Conservation (phyloP, 2,797 vertebrate genomes). For the Calcarius lapponicus region DNA sequence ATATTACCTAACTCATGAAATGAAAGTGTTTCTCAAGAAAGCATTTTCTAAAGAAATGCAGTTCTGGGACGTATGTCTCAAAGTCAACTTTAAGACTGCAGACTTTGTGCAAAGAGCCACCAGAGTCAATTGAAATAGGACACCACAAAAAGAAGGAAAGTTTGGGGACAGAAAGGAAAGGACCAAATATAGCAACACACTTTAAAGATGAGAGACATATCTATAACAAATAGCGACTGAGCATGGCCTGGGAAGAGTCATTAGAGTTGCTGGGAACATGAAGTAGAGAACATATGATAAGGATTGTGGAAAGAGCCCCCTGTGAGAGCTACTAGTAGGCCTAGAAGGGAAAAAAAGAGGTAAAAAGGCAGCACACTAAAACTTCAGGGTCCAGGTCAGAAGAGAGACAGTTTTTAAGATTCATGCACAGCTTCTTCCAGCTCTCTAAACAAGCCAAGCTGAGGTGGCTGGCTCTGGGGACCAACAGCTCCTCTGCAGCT, state of each 20-base stretch:
- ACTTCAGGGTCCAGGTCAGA: background rate
- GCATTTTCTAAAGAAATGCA: background rate
- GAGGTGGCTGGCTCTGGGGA: background rate
- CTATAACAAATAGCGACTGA: background rate
- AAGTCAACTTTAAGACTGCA: background rate
- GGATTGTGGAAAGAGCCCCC: background rate
- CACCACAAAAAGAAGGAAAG: background rate
- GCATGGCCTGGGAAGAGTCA: background rate
- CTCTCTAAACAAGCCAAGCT: background rate
- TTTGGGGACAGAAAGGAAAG: background rate
- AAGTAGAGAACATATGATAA: fast-evolving
- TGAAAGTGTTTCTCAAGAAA: background rate
- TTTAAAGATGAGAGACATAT: background rate
- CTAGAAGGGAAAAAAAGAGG: background rate
- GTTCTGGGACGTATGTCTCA: background rate
- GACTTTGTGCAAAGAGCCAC: background rate
- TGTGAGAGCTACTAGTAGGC: background rate
- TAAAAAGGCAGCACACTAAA: background rate
- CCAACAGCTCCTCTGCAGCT: background rate
- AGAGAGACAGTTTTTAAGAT: background rate
- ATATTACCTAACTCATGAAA: background rate
- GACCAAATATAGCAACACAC: background rate
- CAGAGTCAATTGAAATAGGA: background rate
- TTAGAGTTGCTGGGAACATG: background rate
- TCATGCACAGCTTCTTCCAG: background rate